phyloP scores from a whole-genome alignment of 2,113 vertebrate genomes.

The Cavia aperea region DNA sequence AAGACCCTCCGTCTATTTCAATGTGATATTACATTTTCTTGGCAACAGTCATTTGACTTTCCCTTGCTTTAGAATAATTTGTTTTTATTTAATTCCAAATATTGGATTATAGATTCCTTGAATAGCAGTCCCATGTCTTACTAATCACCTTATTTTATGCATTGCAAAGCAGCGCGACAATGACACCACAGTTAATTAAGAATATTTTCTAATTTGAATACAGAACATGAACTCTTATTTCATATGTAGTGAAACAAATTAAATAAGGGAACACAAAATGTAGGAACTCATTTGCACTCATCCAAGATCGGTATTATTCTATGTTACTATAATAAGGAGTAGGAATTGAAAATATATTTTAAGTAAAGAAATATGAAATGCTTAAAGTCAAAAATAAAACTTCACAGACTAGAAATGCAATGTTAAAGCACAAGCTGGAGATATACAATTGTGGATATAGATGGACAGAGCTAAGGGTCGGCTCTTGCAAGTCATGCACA shows the following conservation, averaged over 20 bases:
- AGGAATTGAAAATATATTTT: background rate
- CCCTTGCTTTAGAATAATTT: conserved; percentile 8
- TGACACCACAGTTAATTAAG: background rate
- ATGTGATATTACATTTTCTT: background rate
- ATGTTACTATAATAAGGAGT: background rate
- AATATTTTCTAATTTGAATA: conserved; percentile 40
- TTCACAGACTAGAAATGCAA: background rate
- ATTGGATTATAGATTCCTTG: conserved; percentile 20
- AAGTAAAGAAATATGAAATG: background rate
- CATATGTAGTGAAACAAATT: background rate
- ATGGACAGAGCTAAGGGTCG: background rate
- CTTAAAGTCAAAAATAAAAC: background rate
- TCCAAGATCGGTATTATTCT: background rate
- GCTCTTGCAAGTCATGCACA: background rate
- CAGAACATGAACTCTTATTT: background rate
- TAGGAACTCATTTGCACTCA: background rate
- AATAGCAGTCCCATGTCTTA: background rate
- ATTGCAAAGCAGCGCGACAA: background rate
- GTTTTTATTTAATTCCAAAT: conserved; percentile 43
- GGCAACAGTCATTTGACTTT: background rate
- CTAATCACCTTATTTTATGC: conserved; percentile 31
- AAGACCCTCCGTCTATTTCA: background rate
- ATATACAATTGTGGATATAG: too few species aligned
- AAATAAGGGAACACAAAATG: background rate
- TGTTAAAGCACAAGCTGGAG: background rate